These are phyloP conservation scores for Phyllotis vaccarum DNA, from an alignment of 2,797 vertebrate genomes.

Conservation along the genomic window DNA sequence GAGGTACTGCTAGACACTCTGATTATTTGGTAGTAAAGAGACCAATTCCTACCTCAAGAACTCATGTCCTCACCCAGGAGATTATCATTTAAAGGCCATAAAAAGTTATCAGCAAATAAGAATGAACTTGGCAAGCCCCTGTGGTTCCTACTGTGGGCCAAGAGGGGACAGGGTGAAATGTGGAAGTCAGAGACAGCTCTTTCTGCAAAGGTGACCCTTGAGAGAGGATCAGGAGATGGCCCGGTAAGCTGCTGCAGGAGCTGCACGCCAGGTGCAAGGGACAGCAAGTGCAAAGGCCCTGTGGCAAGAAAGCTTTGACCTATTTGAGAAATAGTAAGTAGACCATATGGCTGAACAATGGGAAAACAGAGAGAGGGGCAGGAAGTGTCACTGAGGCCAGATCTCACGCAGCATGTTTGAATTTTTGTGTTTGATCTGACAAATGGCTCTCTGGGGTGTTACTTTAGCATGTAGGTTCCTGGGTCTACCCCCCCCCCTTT, in stretches of 20 bases:
- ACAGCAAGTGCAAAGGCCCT: not conserved
- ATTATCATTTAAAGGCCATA: not conserved
- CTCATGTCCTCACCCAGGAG: not conserved
- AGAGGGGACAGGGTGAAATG: not conserved
- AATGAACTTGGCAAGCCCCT: not conserved
- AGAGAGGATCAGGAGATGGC: not conserved
- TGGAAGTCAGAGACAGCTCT: not conserved
- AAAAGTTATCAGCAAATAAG: not conserved
- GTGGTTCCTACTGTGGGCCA: not conserved
- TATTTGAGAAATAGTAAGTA: not conserved
- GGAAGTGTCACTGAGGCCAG: not conserved
- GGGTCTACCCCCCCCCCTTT: not conserved
- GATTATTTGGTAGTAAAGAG: not conserved
- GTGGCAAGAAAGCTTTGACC: not conserved
- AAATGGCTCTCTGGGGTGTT: not conserved
- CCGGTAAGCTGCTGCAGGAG: not conserved
- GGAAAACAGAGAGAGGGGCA: fast-evolving
- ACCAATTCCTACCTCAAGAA: not conserved
- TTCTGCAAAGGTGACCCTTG: not conserved
- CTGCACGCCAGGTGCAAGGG: not conserved
- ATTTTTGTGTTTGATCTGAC: not conserved
- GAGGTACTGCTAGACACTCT: not conserved
- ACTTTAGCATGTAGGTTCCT: constrained; percentile 1
- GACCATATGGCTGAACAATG: not conserved
- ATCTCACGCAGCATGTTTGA: not conserved